Conservation (phyloP, 2,113 vertebrate species). For the Python bivittatus region DNA sequence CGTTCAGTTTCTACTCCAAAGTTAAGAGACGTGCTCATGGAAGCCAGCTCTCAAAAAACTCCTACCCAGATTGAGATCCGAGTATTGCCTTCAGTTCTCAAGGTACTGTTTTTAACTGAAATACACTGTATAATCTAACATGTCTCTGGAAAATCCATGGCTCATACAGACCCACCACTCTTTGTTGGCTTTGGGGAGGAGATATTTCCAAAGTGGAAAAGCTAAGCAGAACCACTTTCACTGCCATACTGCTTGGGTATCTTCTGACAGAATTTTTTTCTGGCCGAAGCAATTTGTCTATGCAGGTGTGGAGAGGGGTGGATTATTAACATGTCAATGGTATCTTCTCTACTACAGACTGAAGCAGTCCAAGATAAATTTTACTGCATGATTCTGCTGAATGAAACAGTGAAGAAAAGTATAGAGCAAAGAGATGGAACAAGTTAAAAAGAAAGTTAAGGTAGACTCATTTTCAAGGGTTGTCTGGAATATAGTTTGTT, state of each 20-base stretch:
- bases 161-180: background rate
- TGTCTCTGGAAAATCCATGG: background rate
- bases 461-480: background rate
- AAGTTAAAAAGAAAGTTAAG: background rate
- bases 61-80: background rate
- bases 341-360: background rate
- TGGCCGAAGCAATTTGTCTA: background rate
- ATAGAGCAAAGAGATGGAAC: background rate
- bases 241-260: background rate
- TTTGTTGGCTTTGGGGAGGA: background rate
- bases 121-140: background rate
- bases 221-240: background rate
- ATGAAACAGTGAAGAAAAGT: background rate
- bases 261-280: background rate
- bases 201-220: background rate
- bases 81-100: background rate
- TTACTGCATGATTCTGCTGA: background rate
- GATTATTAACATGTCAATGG: background rate
- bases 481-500: background rate
- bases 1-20: background rate
- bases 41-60: no score
- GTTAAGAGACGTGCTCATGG: background rate
- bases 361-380: background rate
- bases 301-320: no score
- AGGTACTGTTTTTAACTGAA: no score